Conservation (phyloP, 2,797 vertebrate genomes). For the Lemur catta region DNA sequence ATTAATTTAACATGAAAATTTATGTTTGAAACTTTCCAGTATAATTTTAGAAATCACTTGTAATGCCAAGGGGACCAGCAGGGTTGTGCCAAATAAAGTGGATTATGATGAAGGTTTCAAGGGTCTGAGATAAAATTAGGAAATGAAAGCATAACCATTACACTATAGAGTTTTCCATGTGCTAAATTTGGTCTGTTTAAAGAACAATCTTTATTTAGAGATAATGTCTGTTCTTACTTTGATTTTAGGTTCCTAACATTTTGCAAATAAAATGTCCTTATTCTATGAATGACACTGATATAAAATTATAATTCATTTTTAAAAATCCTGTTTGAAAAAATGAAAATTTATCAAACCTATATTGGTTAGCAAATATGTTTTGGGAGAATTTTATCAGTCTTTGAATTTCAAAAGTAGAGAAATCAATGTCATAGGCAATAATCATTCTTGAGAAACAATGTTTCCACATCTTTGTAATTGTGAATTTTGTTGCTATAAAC, state of each 20-base stretch:
- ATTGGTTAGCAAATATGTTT: background rate
- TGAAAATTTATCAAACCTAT: background rate
- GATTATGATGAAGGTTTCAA: background rate
- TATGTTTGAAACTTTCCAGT: background rate
- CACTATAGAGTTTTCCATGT: background rate
- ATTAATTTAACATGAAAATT: background rate
- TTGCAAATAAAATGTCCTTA: background rate
- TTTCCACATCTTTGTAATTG: background rate
- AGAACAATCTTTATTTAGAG: background rate
- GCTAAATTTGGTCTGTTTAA: background rate
- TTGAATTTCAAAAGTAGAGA: background rate
- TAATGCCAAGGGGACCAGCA: background rate
- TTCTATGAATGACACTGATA: background rate
- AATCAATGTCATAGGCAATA: background rate
- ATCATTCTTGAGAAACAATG: background rate
- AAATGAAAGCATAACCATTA: background rate
- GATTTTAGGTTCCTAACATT: background rate
- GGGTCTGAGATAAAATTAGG: background rate
- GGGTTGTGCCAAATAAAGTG: background rate
- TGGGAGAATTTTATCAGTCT: background rate
- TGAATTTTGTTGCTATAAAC: too few species aligned
- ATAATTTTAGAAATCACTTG: background rate
- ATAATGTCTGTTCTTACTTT: background rate
- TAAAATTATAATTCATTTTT: background rate
- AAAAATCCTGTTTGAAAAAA: background rate